Conservation (phyloP, 2,888 invertebrate species). For the Marasmarcha lunaedactyla region DNA sequence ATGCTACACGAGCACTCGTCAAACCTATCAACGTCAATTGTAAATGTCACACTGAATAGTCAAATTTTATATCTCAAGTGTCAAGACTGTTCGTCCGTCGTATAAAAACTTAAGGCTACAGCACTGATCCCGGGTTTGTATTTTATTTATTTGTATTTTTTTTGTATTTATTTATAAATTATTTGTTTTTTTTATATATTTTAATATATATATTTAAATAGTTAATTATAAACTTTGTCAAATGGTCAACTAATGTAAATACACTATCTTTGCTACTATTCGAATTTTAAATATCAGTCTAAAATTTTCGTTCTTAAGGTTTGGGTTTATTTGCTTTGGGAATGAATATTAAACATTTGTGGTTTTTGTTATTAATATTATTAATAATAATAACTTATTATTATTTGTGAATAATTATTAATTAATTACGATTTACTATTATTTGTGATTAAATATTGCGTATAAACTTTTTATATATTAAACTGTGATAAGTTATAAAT, state of each 20-base stretch:
- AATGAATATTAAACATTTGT: constrained; percentile 26
- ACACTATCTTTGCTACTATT: constrained; percentile 51
- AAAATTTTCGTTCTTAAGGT: constrained; percentile 65
- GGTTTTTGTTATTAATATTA: constrained; percentile 25
- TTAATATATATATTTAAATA: constrained; percentile 16
- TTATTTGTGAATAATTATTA: constrained; percentile 29
- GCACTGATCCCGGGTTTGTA: constrained; percentile 59
- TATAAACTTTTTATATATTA: constrained; percentile 31
- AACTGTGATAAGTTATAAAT: constrained; percentile 35
- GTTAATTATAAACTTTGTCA: constrained; percentile 61
- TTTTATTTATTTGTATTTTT: constrained; percentile 40
- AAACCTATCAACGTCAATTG: neutral
- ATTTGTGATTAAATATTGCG: constrained; percentile 52
- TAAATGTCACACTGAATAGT: constrained; percentile 31
- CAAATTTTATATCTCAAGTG: constrained; percentile 26
- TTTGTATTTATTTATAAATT: constrained; percentile 25
- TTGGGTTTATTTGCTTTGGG: constrained; percentile 55
- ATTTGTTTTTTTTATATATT: constrained; percentile 29
- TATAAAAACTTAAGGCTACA: constrained; percentile 58
- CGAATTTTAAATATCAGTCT: constrained; percentile 66
- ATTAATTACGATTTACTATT: constrained; percentile 27
- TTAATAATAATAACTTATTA: constrained; percentile 18
- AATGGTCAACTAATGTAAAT: constrained; percentile 70
- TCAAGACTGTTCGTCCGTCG: constrained; percentile 55
- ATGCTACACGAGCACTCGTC: constrained; percentile 1